Percentiles rank a stretch among this genome's conserved stretches.
phyloP scores from a whole-genome alignment of 2,888 invertebrate species.

The Chalcis sispes region DNA sequence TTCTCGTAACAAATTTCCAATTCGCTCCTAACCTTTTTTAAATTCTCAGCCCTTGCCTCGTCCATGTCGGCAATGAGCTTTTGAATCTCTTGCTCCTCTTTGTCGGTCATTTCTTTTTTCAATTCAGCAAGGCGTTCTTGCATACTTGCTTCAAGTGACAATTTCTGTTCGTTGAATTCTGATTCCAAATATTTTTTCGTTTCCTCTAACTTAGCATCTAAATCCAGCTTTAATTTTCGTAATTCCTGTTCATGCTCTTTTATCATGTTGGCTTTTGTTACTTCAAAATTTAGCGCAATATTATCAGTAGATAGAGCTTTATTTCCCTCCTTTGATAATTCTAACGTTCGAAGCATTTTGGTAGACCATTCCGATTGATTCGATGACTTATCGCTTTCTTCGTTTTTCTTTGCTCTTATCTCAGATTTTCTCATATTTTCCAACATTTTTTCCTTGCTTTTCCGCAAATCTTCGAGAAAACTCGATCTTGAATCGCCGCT shows the following conservation, averaged over 20 bases:
- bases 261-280: conserved; percentile 66
- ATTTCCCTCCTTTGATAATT: conserved; percentile 24
- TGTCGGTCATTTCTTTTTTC: conserved; percentile 77
- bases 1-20: conserved; percentile 73
- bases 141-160: conserved; percentile 76
- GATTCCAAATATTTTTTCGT: conserved; percentile 73
- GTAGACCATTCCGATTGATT: conserved; percentile 27
- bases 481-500: conserved; percentile 51
- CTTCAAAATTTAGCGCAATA: conserved; percentile 78
- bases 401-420: background rate
- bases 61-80: conserved; percentile 70
- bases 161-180: conserved; percentile 76
- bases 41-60: conserved; percentile 65
- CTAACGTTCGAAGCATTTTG: conserved; percentile 34
- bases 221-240: conserved; percentile 77
- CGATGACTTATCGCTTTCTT: background rate
- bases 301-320: conserved; percentile 58
- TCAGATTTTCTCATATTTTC: conserved; percentile 64
- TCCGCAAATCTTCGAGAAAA: conserved; percentile 64
- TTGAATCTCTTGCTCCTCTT: conserved; percentile 69
- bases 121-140: conserved; percentile 76
- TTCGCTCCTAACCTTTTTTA: conserved; percentile 70
- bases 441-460: conserved; percentile 65
- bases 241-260: conserved; percentile 76
- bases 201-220: conserved; percentile 76